A percentile compares a stretch with the other conserved stretches of the same genome.
These are phyloP conservation scores for Neodiprion pinetum DNA, from an alignment of 1,140 invertebrate genomes.

Conservation along the genomic window DNA sequence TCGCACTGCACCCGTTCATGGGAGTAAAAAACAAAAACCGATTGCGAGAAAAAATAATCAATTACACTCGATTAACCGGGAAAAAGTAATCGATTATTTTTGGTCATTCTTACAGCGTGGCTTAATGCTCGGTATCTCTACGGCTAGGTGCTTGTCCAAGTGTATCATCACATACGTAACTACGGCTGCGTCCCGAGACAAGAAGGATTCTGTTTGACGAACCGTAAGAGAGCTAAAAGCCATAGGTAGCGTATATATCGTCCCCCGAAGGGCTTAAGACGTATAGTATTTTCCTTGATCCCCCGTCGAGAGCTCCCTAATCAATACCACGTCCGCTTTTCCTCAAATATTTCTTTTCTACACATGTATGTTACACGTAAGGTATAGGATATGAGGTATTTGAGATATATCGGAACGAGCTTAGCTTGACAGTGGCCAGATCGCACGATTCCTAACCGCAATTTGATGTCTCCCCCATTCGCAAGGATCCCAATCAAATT, in stretches of 20 bases:
- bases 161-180: neutral
- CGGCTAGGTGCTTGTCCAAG: too few relatives aligned
- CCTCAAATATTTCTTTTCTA: neutral
- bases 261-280: constrained; percentile 32
- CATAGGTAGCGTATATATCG: constrained; percentile 41
- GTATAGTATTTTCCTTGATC: constrained; percentile 19
- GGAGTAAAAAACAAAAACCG: too few relatives aligned
- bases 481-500: neutral
- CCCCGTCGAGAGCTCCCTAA: neutral
- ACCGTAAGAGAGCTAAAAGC: constrained; percentile 45
- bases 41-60: neutral
- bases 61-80: neutral
- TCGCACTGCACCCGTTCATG: too few relatives aligned
- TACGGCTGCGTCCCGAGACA: constrained; percentile 7
- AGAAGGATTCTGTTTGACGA: constrained; percentile 42
- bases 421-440: neutral
- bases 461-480: neutral
- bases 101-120: too few relatives aligned
- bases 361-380: neutral
- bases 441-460: too few relatives aligned
- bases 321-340: constrained; percentile 3
- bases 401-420: neutral
- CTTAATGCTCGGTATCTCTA: too few relatives aligned
- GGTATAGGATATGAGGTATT: neutral
- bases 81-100: neutral